Evolutionary conservation across 2,797 vertebrate genomes (phyloP).

Genomic region (Helostoma temminkii): DNA sequence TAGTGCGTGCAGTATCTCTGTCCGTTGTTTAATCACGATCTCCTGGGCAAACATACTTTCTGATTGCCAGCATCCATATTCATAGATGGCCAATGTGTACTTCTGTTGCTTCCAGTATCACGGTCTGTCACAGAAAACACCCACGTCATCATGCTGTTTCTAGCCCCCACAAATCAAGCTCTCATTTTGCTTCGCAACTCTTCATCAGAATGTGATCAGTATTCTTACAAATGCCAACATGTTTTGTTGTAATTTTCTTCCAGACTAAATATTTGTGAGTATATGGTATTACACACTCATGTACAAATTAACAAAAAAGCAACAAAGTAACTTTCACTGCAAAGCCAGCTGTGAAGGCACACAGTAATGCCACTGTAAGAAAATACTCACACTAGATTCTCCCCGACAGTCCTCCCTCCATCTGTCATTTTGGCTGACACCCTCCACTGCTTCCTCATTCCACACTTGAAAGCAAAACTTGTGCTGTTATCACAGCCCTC

Average conservation of each 20-base stretch:
- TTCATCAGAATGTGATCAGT: neutral
- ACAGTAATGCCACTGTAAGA: neutral
- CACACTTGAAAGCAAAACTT: conserved; percentile 53
- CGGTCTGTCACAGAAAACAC: conserved; percentile 6
- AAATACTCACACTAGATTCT: conserved; percentile 26
- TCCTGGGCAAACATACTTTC: conserved; percentile 81
- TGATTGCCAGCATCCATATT: conserved; percentile 36
- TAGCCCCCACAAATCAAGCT: neutral
- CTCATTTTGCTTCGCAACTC: neutral
- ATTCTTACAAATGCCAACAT: neutral
- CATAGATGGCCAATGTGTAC: neutral
- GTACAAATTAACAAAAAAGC: conserved; percentile 4
- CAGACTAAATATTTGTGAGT: neutral
- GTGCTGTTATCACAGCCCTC: neutral
- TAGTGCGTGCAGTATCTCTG: conserved; percentile 82
- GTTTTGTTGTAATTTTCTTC: neutral
- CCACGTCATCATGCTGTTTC: neutral
- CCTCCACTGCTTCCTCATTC: conserved; percentile 61
- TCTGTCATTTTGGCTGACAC: conserved; percentile 6
- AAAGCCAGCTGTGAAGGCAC: neutral
- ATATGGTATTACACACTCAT: neutral
- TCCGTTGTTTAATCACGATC: conserved; percentile 82
- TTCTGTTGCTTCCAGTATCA: conserved; percentile 2
- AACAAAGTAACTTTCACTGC: neutral
- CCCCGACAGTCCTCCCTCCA: conserved; percentile 10